A percentile compares a stretch with the other conserved stretches of the same genome.
These are phyloP conservation scores for Tuberolachnus salignus DNA, from an alignment of 2,888 invertebrate species.

Conservation along the genomic window DNA sequence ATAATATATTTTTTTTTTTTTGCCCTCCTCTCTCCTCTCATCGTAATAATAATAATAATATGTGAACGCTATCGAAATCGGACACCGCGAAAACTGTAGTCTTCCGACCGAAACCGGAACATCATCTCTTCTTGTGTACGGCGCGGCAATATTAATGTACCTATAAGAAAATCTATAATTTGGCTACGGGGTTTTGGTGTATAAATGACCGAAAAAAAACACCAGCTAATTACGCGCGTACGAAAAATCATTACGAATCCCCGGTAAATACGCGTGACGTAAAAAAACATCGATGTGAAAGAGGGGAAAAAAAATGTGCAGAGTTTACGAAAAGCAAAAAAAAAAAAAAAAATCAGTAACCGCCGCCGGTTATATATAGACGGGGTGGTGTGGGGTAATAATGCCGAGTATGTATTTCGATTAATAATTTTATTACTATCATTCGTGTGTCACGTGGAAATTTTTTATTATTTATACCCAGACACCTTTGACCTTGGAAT, in stretches of 20 bases:
- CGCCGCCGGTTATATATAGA: too few species aligned
- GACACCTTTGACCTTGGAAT: slow-evolving; percentile 29
- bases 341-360: too few species aligned
- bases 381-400: too few species aligned
- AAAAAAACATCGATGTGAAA: neutral
- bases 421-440: too few species aligned
- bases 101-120: slow-evolving; percentile 22
- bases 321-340: slow-evolving; percentile 5
- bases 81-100: slow-evolving; percentile 1
- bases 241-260: neutral
- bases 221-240: neutral
- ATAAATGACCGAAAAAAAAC: too few species aligned
- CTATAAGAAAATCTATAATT: neutral
- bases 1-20: too few species aligned
- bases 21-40: too few species aligned
- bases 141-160: too few species aligned
- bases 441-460: neutral
- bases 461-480: too few species aligned
- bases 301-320: slow-evolving; percentile 20
- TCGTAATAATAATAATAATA: neutral
- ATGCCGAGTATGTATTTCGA: too few species aligned
- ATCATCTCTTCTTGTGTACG: slow-evolving; percentile 9
- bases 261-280: neutral
- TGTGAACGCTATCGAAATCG: slow-evolving; percentile 13
- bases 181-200: neutral